Evolutionary conservation across 1,140 invertebrate genomes (phyloP).

Genomic region (Drosophila kohkoa): DNA sequence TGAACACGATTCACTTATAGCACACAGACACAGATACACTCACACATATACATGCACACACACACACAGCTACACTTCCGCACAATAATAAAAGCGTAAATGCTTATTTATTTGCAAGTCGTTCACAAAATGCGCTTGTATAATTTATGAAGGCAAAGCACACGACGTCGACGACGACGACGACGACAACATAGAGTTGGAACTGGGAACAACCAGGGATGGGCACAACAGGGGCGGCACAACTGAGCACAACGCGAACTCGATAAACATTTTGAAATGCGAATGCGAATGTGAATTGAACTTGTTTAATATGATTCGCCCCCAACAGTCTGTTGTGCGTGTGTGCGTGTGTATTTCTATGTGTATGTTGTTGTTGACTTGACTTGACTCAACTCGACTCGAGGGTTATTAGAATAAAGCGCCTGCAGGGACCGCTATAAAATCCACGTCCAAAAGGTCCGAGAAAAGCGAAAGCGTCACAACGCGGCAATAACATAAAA

Average conservation of each 20-base stretch:
- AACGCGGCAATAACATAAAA: conserved; percentile 44
- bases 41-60: conserved; percentile 18
- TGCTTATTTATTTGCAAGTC: conserved; percentile 82
- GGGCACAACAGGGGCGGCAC: neutral
- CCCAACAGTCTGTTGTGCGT: conserved; percentile 30
- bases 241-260: conserved; percentile 32
- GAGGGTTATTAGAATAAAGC: conserved; percentile 55
- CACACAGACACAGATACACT: conserved; percentile 30
- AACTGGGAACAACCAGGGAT: neutral
- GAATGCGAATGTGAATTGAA: conserved; percentile 67
- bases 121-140: conserved; percentile 78
- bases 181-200: conserved; percentile 10
- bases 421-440: conserved; percentile 67
- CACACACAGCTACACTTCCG: conserved; percentile 39
- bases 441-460: conserved; percentile 42
- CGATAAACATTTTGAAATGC: conserved; percentile 64
- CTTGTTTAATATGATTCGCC: conserved; percentile 39
- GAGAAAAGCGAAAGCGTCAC: conserved; percentile 45
- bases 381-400: conserved; percentile 11
- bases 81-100: conserved; percentile 82
- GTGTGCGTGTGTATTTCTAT: conserved; percentile 39
- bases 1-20: conserved; percentile 35
- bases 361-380: conserved; percentile 36
- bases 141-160: conserved; percentile 80
- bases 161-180: conserved; percentile 51